These are phyloP conservation scores for Mustelus asterias DNA, from an alignment of 2,113 vertebrate genomes.

Conservation along the genomic window DNA sequence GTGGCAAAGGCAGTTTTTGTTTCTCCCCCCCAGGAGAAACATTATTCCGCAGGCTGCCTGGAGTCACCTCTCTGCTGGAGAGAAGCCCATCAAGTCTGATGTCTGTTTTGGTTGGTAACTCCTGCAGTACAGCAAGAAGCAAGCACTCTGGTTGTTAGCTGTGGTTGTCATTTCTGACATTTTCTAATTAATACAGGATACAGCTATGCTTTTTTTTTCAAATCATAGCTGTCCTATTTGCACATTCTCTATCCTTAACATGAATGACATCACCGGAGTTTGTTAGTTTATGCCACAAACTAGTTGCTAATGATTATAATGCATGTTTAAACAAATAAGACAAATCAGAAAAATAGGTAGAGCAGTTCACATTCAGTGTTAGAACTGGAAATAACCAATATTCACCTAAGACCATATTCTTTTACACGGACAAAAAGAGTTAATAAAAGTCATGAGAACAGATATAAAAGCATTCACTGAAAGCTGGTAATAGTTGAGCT, in stretches of 20 bases:
- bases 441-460: neutral
- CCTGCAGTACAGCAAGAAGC: neutral
- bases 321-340: neutral
- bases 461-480: neutral
- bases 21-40: neutral
- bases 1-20: neutral
- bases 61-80: neutral
- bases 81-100: neutral
- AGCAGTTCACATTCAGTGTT: neutral
- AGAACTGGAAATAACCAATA: neutral
- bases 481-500: neutral
- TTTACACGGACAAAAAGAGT: neutral
- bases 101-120: neutral
- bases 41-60: neutral
- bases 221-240: neutral
- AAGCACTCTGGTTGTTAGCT: neutral
- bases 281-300: neutral
- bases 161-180: neutral
- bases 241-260: neutral
- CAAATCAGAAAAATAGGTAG: neutral
- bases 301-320: neutral
- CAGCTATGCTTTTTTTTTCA: neutral
- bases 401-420: neutral
- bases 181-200: neutral
- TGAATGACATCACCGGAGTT: neutral